phyloP scores from a whole-genome alignment of 2,797 vertebrate species.

The Toxotes lorentzi region DNA sequence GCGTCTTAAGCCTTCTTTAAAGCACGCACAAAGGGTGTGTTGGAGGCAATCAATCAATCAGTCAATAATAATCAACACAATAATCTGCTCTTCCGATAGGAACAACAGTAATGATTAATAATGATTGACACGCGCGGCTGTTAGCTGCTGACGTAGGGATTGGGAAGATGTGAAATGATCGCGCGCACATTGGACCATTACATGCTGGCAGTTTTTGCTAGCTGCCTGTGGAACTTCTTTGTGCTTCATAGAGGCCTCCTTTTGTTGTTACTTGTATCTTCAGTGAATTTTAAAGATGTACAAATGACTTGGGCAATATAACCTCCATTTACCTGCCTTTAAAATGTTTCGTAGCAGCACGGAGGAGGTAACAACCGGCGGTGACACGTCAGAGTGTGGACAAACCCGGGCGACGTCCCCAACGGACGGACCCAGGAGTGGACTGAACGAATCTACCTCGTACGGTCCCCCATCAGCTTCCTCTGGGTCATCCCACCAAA shows the following conservation, averaged over 20 bases:
- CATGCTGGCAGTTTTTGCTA: constrained; percentile 1
- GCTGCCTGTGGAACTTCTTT: not conserved
- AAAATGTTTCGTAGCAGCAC: constrained; percentile 82
- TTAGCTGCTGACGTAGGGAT: too few species aligned
- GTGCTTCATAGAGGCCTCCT: rapidly evolving
- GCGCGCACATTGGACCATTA: not conserved
- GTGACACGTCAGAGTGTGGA: constrained; percentile 47
- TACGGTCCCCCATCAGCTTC: constrained; percentile 49
- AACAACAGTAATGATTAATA: not conserved
- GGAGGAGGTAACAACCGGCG: constrained; percentile 75
- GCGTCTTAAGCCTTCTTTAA: too few species aligned
- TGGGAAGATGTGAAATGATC: rapidly evolving
- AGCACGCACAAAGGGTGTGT: not conserved
- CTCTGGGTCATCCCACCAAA: constrained; percentile 54
- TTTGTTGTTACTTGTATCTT: not conserved
- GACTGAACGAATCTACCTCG: constrained; percentile 34
- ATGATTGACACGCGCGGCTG: constrained; percentile 26
- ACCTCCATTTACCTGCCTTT: rapidly evolving
- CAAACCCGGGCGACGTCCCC: constrained; percentile 32
- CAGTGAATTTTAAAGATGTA: not conserved
- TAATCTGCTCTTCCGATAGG: not conserved
- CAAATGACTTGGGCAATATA: not conserved
- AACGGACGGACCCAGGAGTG: constrained; percentile 18
- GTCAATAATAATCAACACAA: not conserved
- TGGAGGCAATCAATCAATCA: too few species aligned